phyloP scores from a whole-genome alignment of 2,797 vertebrate genomes.

The Clarias pachynema region DNA sequence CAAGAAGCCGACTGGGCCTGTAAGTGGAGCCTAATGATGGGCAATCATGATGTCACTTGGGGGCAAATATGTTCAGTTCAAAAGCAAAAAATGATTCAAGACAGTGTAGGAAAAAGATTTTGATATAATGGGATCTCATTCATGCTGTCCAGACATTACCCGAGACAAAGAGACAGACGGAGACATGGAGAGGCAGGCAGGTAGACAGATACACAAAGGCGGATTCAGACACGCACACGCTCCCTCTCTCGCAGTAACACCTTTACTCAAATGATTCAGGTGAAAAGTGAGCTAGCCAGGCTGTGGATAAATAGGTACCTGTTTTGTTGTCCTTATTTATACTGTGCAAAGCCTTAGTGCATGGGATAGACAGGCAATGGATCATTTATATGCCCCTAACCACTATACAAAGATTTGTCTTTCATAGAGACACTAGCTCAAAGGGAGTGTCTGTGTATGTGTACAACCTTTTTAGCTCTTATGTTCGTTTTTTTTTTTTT shows the following conservation, averaged over 20 bases:
- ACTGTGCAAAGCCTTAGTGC: conserved; percentile 16
- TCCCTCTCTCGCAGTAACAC: conserved; percentile 4
- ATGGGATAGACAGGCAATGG: not conserved
- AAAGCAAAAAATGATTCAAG: conserved; percentile 42
- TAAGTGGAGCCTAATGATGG: conserved; percentile 42
- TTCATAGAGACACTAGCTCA: not conserved
- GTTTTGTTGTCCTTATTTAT: conserved; percentile 12
- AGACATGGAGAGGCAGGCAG: conserved; percentile 23
- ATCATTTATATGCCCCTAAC: not conserved
- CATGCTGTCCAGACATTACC: conserved; percentile 24
- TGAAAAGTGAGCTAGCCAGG: conserved; percentile 11
- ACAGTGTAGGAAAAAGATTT: conserved; percentile 21
- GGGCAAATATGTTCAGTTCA: conserved; percentile 47
- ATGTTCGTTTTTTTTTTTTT: not conserved
- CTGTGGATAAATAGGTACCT: not conserved
- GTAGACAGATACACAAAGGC: conserved; percentile 16
- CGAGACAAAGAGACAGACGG: conserved; percentile 27
- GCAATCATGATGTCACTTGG: conserved; percentile 41
- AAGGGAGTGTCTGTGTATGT: conserved; percentile 33
- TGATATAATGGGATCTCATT: conserved; percentile 31
- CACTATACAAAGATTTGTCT: not conserved
- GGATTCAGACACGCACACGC: conserved; percentile 17
- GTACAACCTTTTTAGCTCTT: conserved; percentile 15
- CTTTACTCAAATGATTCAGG: conserved; percentile 5
- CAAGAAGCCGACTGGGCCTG: conserved; percentile 41